phyloP scores from a whole-genome alignment of 2,888 invertebrate species.

The Thymelicus sylvestris region DNA sequence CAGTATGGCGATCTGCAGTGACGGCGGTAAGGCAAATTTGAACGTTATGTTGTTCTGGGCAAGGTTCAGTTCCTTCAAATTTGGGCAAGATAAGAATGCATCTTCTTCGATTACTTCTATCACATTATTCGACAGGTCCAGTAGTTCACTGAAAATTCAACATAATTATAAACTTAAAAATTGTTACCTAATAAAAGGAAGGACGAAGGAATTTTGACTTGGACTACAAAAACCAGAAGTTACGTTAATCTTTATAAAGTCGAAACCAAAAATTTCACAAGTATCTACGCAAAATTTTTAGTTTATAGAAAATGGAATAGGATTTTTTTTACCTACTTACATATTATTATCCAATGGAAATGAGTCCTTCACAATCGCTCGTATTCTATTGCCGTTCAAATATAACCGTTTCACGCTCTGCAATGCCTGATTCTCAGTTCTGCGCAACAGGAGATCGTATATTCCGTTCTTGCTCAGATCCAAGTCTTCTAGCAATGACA shows the following conservation, averaged over 20 bases:
- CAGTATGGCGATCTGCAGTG: conserved; percentile 70
- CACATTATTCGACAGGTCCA: conserved; percentile 76
- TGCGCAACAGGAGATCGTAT: conserved; percentile 64
- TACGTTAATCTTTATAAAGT: too few relatives aligned
- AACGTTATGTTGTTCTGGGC: conserved; percentile 77
- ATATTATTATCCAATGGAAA: conserved; percentile 69
- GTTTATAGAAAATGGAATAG: too few relatives aligned
- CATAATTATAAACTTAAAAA: not conserved
- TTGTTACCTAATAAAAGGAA: too few relatives aligned
- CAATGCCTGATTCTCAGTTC: conserved; percentile 56
- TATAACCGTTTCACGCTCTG: conserved; percentile 69
- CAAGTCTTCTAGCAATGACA: conserved; percentile 69
- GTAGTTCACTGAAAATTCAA: conserved; percentile 65
- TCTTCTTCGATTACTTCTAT: conserved; percentile 75
- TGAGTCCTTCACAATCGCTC: conserved; percentile 70
- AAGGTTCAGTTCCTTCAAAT: conserved; percentile 74
- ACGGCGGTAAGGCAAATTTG: conserved; percentile 66
- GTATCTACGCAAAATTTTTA: too few relatives aligned
- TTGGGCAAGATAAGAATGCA: conserved; percentile 65
- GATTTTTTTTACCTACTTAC: conserved; percentile 58
- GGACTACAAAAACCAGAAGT: too few relatives aligned
- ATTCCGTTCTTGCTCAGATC: conserved; percentile 81
- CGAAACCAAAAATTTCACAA: too few relatives aligned
- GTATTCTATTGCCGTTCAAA: conserved; percentile 78
- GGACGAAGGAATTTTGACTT: too few relatives aligned